Percentiles rank a stretch among this genome's conserved stretches.
Conservation (phyloP, 2,888 invertebrate species). For the Mesorhabditis spiculigera region DNA sequence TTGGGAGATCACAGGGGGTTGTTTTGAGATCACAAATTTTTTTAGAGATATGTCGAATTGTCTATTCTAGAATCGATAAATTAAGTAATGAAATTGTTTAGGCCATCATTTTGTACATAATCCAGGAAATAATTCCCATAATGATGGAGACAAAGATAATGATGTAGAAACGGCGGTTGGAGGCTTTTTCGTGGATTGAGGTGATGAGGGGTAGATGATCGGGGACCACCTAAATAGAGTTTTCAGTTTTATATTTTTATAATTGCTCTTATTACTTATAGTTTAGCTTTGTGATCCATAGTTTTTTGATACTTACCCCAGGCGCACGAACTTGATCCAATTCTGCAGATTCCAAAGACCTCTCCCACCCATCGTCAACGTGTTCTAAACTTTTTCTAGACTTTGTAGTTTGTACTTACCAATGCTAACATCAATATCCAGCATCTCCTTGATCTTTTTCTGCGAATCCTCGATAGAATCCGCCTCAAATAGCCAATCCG, state of each 20-base stretch:
- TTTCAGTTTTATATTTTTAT: neutral
- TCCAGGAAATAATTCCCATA: neutral
- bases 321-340: slow-evolving; percentile 31
- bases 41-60: too few relatives aligned
- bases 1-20: too few relatives aligned
- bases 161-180: neutral
- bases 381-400: slow-evolving; percentile 24
- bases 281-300: too few relatives aligned
- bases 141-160: neutral
- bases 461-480: slow-evolving; percentile 42
- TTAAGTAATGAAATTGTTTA: too few relatives aligned
- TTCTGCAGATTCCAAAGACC: slow-evolving; percentile 32
- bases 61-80: too few relatives aligned
- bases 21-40: too few relatives aligned
- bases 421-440: slow-evolving; percentile 33
- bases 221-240: neutral
- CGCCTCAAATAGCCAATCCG: slow-evolving; percentile 41
- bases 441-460: slow-evolving; percentile 39
- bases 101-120: neutral
- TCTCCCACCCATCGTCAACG: slow-evolving; percentile 41
- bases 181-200: neutral
- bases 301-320: neutral
- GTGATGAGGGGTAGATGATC: neutral
- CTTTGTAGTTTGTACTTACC: slow-evolving; percentile 15
- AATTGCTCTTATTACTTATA: too few relatives aligned